These are phyloP conservation scores for Drosophila nigritarsus DNA, from an alignment of 2,888 invertebrate genomes.

Conservation along the genomic window DNA sequence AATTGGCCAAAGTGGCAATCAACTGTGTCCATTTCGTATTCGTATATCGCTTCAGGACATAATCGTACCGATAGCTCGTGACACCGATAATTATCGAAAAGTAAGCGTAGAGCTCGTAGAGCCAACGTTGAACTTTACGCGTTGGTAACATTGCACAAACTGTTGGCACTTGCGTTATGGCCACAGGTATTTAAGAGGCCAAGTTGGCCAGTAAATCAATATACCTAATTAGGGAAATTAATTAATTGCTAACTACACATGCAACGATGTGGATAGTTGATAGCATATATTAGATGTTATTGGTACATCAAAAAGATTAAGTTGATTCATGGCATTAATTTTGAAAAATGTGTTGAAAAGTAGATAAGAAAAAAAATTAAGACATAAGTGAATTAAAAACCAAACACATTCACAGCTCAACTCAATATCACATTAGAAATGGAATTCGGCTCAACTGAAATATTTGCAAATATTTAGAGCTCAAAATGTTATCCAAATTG, in stretches of 20 bases:
- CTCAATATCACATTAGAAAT: neutral
- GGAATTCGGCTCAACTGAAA: neutral
- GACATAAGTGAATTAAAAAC: neutral
- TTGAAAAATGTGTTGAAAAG: neutral
- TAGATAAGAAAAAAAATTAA: neutral
- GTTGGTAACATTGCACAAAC: constrained; percentile 15
- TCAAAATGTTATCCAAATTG: neutral
- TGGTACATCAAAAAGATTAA: neutral
- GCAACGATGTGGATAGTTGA: neutral
- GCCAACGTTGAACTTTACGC: constrained; percentile 12
- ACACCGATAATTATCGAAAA: constrained; percentile 44
- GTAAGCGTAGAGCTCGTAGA: constrained; percentile 28
- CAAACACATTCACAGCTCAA: neutral
- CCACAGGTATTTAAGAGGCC: neutral
- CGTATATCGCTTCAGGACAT: neutral
- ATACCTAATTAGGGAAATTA: neutral
- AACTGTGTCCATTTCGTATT: constrained; percentile 30
- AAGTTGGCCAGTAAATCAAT: constrained; percentile 4
- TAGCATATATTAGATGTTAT: neutral
- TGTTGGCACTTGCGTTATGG: neutral
- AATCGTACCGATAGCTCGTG: constrained; percentile 54
- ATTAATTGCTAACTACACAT: neutral
- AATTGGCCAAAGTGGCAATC: constrained; percentile 36
- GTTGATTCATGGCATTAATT: neutral
- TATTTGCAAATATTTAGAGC: neutral